These are phyloP conservation scores for Melanocharis versteri DNA, from an alignment of 2,113 vertebrate species.

Conservation along the genomic window DNA sequence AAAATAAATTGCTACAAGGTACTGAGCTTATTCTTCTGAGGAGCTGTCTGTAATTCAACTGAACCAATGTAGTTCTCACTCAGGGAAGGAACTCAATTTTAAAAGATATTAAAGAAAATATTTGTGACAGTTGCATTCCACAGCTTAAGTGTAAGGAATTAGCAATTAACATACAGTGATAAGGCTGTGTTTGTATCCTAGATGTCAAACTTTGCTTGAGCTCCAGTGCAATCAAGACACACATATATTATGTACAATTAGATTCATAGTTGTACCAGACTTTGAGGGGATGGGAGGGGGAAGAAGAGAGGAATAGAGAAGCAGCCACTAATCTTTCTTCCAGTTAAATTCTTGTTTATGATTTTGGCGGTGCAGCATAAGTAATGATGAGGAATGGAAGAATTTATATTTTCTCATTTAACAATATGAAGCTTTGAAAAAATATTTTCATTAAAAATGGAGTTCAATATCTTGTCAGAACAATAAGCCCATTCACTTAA, in stretches of 20 bases:
- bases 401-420: not conserved
- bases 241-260: not conserved
- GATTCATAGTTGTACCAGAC: not conserved
- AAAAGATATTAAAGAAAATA: not conserved
- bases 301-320: not conserved
- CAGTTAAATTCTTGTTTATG: not conserved
- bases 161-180: not conserved
- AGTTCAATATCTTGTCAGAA: not conserved
- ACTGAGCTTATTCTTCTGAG: not conserved
- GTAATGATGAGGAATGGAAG: not conserved
- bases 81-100: not conserved
- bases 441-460: not conserved
- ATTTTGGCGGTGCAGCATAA: not conserved
- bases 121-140: not conserved
- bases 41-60: not conserved
- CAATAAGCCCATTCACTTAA: not conserved
- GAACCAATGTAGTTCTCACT: not conserved
- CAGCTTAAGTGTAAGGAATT: not conserved
- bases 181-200: not conserved
- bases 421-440: not conserved
- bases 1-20: not conserved
- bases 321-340: not conserved
- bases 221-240: not conserved
- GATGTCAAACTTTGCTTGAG: not conserved
- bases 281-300: rapidly evolving